Conservation (phyloP, 2,888 invertebrate species). For the Rhimphoctona megacephalus region DNA sequence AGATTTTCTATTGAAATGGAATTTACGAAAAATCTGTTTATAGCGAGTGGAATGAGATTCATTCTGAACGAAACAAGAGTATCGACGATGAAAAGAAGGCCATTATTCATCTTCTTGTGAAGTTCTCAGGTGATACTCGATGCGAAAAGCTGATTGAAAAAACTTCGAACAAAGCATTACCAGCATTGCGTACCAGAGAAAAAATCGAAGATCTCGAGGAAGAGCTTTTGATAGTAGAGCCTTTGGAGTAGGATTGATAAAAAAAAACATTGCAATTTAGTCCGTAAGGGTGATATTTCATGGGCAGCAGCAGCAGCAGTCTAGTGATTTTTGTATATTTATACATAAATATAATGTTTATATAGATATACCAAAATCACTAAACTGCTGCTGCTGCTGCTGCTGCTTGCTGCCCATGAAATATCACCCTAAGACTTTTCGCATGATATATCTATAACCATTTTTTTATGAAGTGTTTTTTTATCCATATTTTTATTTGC, state of each 20-base stretch:
- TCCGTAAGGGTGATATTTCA: too few relatives aligned
- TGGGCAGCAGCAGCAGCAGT: too few relatives aligned
- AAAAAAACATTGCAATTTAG: neutral
- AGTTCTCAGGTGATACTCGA: constrained; percentile 51
- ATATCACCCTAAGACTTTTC: too few relatives aligned
- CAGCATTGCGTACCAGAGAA: neutral
- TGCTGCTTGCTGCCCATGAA: too few relatives aligned
- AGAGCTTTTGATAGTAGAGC: constrained; percentile 45
- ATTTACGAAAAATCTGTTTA: constrained; percentile 31
- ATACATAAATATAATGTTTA: too few relatives aligned
- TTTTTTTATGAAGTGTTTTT: neutral
- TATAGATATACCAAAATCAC: too few relatives aligned
- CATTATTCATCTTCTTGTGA: constrained; percentile 56
- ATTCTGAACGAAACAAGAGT: constrained; percentile 43
- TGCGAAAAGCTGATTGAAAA: constrained; percentile 6
- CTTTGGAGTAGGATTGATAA: neutral
- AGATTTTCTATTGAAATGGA: neutral
- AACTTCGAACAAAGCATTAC: neutral
- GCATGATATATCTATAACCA: too few relatives aligned
- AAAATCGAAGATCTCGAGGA: constrained; percentile 38
- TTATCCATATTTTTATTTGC: neutral
- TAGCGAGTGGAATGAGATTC: constrained; percentile 37
- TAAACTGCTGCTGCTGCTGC: too few relatives aligned
- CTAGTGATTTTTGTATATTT: too few relatives aligned
- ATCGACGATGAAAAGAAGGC: neutral